Evolutionary conservation across 30 jellyfish, hydroid and myxozoan species (phyloP), one percentile per base, ranked within the genome.

Genomic region (Calvadosia cruxmelitensis): DNA sequence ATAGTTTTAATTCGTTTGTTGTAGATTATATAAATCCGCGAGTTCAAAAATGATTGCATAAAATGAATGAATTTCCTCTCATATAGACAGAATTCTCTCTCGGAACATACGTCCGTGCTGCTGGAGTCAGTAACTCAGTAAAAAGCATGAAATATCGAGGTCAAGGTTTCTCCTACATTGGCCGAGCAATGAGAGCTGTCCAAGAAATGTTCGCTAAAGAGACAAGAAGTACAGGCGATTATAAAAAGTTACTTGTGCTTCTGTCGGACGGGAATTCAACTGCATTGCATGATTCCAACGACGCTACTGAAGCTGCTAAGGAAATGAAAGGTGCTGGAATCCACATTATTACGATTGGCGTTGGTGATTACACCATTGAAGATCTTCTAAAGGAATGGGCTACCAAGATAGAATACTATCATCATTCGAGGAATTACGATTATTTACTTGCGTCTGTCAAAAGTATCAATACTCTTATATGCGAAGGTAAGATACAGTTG

Each of bases 401-500:
- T 5, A 42, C 57, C 10, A 20, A 42, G 10, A 10, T 20, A 5
- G 20, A 10, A 5, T 42, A 42, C 20, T 42, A 42, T 42, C 20
- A 5, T 20, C 57, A 42, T 42, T 10, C 57, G 10, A 20, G 20
- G 10, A 20, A 42, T 42, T 42, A 42, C 20, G 15, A 10, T 42
- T 5, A 20, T 20, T 20, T 42, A 5, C 57, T 5, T 10, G 15
- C 10, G 20, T 42, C 57, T 5, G 57, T 42, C 10, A 10, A 42
- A 42, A 42, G 15, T 5, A 20, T 42, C 57, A 42, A 42, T 20
- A 42, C 10, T 5, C 15, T 42, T 5, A 5, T 42, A 42, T 42
- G 57, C 57, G 20, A 42, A 42, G 57, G 57, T 42, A 42, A 42
- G 57, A 42, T n/a, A n/a, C n/a, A n/a, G n/a, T n/a, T n/a, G n/a